Evolutionary conservation across 1,140 invertebrate genomes (phyloP), one percentile per base, ranked within the genome.

Genomic region (Adelges cooleyi): DNA sequence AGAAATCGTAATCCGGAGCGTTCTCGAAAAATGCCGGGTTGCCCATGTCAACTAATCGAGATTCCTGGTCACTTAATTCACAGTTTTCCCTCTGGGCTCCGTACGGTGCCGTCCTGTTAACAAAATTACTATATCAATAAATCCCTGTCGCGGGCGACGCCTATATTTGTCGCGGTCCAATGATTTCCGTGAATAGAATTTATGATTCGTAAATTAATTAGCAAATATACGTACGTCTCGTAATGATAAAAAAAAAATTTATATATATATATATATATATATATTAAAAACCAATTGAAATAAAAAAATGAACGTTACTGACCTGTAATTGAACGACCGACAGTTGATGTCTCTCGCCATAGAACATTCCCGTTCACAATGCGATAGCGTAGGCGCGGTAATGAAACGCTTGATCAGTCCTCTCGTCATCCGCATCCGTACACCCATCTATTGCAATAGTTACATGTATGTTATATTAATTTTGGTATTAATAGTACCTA

Each of bases 261-360:
- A n/a, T n/a, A n/a, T n/a, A n/a, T n/a, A n/a, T n/a, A n/a, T n/a
- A n/a, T n/a, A n/a, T n/a, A n/a, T n/a, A n/a, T n/a, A n/a, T n/a
- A n/a, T n/a, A n/a, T 33, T 33, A 33, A 33, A 33, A 33, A 6
- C 11, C 29, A n/a, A 33, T 33, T 33, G 29, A 33, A 33, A 5
- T 33, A 33, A 33, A 33, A 33, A 33, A 33, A 6, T 33, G 11
- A 33, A 33, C 29, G 29, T 33, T 6, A 6, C 29, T 33, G 29
- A 83, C 78, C 86, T 83, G 76, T 83, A 92, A 77, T 92, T 93
- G 75, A 92, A 92, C 13, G 89, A 87, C 71, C 85, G 77, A 70
- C 90, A 93, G n/a, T 88, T 81, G 71, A 92, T 92, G 71, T 92
- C 89, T 69, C 85, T 78, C 9, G 84, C 81, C 71, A 90, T 87